Evolutionary conservation across 2,113 vertebrate genomes (phyloP).

Genomic region (Albula glossodonta): DNA sequence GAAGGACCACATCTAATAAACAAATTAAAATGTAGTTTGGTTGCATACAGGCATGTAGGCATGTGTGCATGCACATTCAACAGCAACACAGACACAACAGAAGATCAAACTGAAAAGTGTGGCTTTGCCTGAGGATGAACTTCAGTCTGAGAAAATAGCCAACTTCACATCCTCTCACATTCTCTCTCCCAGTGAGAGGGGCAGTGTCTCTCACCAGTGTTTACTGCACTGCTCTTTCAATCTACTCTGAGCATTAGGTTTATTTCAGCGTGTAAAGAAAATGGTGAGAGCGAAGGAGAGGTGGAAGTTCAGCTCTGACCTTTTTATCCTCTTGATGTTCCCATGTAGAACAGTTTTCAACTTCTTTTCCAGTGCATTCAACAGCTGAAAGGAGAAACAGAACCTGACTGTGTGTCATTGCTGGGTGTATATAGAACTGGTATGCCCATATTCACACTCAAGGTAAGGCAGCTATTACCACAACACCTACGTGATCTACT

Average conservation of each 20-base stretch:
- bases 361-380: conserved; percentile 92
- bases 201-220: no score
- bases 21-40: no score
- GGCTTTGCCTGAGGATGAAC: neutral
- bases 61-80: no score
- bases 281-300: neutral
- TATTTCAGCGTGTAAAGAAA: neutral
- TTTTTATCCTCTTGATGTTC: conserved; percentile 82
- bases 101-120: no score
- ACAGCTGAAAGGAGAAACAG: conserved; percentile 68
- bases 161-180: no score
- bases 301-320: conserved; percentile 65
- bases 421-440: neutral
- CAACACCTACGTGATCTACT: conserved; percentile 78
- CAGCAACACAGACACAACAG: no score
- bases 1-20: no score
- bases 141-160: neutral
- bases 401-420: neutral
- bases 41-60: no score
- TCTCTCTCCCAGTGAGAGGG: neutral
- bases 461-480: neutral
- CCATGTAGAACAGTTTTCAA: conserved; percentile 80
- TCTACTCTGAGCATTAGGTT: neutral
- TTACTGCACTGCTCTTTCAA: neutral
- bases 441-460: neutral